Base-by-base conservation (phyloP, 23 tunicate genomes). In the Ciona savignyi region DNA sequence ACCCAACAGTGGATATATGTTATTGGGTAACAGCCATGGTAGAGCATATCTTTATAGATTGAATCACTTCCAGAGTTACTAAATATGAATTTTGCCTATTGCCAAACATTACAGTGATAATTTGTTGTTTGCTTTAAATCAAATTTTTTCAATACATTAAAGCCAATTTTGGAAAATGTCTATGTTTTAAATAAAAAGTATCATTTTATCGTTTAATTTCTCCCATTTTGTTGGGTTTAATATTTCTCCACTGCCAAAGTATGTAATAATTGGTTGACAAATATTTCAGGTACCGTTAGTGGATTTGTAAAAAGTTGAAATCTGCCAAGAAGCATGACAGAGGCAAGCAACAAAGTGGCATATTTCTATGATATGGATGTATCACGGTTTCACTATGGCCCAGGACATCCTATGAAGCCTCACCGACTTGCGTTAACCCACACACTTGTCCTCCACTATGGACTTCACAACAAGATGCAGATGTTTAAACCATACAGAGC, bases 361-460 rank as follows among this genome's bases (percentile, higher is more conserved):
- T 94, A 94, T 56, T 94, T 86, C 64, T 85, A 79, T 83, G 99
- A 94, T 60, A 83, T 87, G 90, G 95, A 86, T 74, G 99, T 94
- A 35, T 80, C 95, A 3, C 77, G 82, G 28, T 94, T 94, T 75
- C 99, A 94, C 76, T 94, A 94, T 70, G 99, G 99, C 15, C 99
- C 89, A 23, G 83, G 86, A 11, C 99, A 94, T 75, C 99, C 99
- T 4, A 94, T 94, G 99, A 94, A 94, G 60, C 99, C 99, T 21
- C 99, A 94, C 69, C 81, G 99, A 22, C 78, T 94, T 32, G 95
- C 93, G 23, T 70, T 94, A 2, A 94, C 99, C 15, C 99, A 94
- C 49, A 78, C 96, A 23, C 83, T 94, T 27, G 99, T 94, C 1
- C 62, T 94, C 25, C 85, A 86, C 69, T 94, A 94, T 83, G 95